phyloP scores from a whole-genome alignment of 2,888 invertebrate genomes.

The Apodemia hepburni region DNA sequence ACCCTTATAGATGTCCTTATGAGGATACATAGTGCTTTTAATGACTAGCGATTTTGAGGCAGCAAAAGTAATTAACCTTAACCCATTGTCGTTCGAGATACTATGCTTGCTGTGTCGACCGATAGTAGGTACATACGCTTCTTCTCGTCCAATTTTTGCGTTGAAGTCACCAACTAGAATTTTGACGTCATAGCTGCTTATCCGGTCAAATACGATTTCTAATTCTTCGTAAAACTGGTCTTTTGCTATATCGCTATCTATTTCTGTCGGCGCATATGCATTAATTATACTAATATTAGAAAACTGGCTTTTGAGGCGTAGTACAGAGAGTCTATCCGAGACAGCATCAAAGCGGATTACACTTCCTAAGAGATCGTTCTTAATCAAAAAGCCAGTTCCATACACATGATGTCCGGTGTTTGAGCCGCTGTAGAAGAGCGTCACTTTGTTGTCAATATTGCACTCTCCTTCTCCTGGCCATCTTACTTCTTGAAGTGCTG shows the following conservation, averaged over 20 bases:
- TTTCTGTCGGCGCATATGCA: slow-evolving; percentile 23
- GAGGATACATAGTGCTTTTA: slow-evolving; percentile 25
- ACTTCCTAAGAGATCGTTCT: slow-evolving; percentile 1
- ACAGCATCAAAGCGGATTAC: slow-evolving; percentile 20
- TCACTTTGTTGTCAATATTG: slow-evolving; percentile 7
- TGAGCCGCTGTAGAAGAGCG: slow-evolving; percentile 21
- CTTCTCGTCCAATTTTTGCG: slow-evolving; percentile 1
- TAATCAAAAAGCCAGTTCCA: slow-evolving; percentile 22
- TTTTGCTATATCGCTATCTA: background rate
- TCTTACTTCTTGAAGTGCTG: no score
- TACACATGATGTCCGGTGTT: slow-evolving; percentile 10
- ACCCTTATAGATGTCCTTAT: slow-evolving; percentile 1
- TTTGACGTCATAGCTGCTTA: background rate
- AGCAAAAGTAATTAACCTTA: slow-evolving; percentile 23
- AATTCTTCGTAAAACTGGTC: background rate
- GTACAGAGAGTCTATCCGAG: slow-evolving; percentile 20
- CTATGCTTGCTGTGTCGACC: slow-evolving; percentile 12
- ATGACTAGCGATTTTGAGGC: slow-evolving; percentile 20
- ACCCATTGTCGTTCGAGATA: slow-evolving; percentile 12
- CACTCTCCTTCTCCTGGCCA: slow-evolving; percentile 21
- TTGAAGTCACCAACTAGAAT: background rate
- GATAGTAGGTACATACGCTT: slow-evolving; percentile 6
- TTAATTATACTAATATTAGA: slow-evolving; percentile 20
- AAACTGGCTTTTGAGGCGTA: slow-evolving; percentile 18
- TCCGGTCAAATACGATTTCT: background rate